Conservation (phyloP, 2,888 invertebrate species). For the Aricia artaxerxes region DNA sequence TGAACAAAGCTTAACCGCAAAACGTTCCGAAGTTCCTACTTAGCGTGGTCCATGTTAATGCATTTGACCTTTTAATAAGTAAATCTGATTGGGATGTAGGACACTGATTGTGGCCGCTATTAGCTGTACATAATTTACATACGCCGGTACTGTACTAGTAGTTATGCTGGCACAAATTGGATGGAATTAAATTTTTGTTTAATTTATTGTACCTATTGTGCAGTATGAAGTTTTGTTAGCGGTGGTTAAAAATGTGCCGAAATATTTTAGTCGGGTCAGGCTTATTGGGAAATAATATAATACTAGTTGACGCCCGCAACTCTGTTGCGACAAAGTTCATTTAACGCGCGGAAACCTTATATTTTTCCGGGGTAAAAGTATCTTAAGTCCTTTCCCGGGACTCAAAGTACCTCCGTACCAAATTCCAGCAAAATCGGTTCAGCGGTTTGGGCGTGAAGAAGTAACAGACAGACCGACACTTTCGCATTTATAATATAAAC, state of each 20-base stretch:
- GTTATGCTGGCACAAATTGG: neutral
- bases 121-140: conserved; percentile 27
- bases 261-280: neutral
- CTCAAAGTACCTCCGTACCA: too few relatives aligned
- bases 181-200: neutral
- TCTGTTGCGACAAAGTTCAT: too few relatives aligned
- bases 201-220: neutral
- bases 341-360: too few relatives aligned
- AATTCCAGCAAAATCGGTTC: too few relatives aligned
- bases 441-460: too few relatives aligned
- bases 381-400: too few relatives aligned
- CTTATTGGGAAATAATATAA: too few relatives aligned
- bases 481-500: too few relatives aligned
- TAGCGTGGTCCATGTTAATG: conserved; percentile 46
- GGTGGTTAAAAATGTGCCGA: neutral
- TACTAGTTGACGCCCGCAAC: too few relatives aligned
- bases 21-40: conserved; percentile 39
- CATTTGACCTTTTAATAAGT: conserved; percentile 53
- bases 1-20: neutral
- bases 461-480: too few relatives aligned
- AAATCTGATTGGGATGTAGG: conserved; percentile 44
- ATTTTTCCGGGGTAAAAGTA: too few relatives aligned
- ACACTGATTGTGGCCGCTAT: conserved; percentile 33
- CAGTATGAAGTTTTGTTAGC: neutral
- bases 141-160: neutral